These are phyloP conservation scores for Sminthurides bifidus DNA, from an alignment of 1,140 invertebrate genomes.

Conservation along the genomic window DNA sequence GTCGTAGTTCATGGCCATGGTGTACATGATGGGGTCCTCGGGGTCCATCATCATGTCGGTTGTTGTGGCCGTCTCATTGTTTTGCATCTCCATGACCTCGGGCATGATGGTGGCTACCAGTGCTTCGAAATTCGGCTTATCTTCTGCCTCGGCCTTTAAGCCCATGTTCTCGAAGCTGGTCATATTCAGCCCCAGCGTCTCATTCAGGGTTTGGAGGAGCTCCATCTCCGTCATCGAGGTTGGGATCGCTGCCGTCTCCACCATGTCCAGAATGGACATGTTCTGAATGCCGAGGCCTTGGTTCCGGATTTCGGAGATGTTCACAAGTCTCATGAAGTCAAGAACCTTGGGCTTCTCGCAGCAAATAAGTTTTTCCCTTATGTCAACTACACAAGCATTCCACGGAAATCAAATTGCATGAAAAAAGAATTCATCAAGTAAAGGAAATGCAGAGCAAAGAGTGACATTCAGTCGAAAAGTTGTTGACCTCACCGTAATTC, in stretches of 20 bases:
- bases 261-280: neutral
- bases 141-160: neutral
- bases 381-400: too few relatives aligned
- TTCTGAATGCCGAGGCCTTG: neutral
- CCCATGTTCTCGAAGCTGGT: neutral
- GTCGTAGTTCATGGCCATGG: neutral
- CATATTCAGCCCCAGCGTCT: neutral
- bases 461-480: too few relatives aligned
- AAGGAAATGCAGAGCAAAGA: too few relatives aligned
- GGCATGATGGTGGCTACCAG: conserved; percentile 1
- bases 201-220: neutral
- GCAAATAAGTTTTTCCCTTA: conserved; percentile 2
- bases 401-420: too few relatives aligned
- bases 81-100: neutral
- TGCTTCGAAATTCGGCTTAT: neutral
- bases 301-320: neutral
- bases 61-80: neutral
- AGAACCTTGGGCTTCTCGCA: neutral
- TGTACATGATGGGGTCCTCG: too few relatives aligned
- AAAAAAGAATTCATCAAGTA: too few relatives aligned
- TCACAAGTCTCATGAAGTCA: conserved; percentile 2
- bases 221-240: neutral
- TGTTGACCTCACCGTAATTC: too few relatives aligned
- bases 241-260: neutral
- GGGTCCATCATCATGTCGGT: neutral